Base-by-base conservation (phyloP, 2,797 vertebrate species). In the Myotis daubentonii region DNA sequence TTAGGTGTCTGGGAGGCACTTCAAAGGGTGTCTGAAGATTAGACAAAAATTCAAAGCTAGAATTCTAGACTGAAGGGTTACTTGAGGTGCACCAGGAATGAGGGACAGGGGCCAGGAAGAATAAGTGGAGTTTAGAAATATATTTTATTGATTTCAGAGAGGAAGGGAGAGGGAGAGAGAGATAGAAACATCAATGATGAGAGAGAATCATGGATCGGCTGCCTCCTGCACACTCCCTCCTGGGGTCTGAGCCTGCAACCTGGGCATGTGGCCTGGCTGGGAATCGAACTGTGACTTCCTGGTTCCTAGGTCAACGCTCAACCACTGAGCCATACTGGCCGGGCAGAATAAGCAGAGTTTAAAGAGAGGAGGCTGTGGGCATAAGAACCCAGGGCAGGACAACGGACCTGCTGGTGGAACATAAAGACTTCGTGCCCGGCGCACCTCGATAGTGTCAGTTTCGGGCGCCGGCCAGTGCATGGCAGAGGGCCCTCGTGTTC, bases 341-440 rank as follows among this genome's bases (percentile, higher is more conserved):
- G 28, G 38, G 70, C 57, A 41, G 76, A 81, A n/a, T 0, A 15
- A 13, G 11, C 8, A 2, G 30, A n/a, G 8, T 33, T 51, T 36
- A 28, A 6, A 60, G 55, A 41, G 38, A 74, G 10, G 78, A 66
- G 20, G 13, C 20, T 0, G 8, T 23, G 25, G 44, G 33, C 38
- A 5, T 0, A 38, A 81, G 74, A 17, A 33, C 55, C 47, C 41
- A 13, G 30, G 25, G 9, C 38, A 62, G 60, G 30, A n/a, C 28
- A 8, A 6, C 0, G 0, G 13, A 3, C 12, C 44, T 65, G 60
- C 47, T 30, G 0, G 0, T 0, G 0, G 8, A 51, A 79, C 36
- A 85, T 0, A 10, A 36, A 93, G 81, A 47, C 38, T 28, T 15
- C 30, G 55, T 25, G 28, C 23, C 44, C 5, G 22, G 1, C 8